phyloP scores from a whole-genome alignment of 2,888 invertebrate genomes.

The Aspidapion aeneum region DNA sequence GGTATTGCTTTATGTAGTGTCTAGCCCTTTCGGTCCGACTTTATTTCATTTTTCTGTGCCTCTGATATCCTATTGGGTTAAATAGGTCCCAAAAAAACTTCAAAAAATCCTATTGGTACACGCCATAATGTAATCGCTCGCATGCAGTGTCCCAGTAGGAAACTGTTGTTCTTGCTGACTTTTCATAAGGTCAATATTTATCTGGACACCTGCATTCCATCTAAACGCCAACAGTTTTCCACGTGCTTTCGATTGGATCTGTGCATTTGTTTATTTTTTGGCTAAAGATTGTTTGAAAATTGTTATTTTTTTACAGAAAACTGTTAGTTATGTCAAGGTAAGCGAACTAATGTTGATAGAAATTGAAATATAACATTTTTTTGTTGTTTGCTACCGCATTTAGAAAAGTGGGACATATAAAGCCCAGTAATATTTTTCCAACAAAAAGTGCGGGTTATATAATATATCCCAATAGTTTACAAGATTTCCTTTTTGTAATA shows the following conservation, averaged over 20 bases:
- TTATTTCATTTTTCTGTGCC: conserved; percentile 1
- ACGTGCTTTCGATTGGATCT: neutral
- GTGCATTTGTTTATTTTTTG: neutral
- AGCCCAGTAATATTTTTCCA: neutral
- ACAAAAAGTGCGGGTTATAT: neutral
- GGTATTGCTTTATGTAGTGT: too few species aligned
- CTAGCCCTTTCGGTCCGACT: too few species aligned
- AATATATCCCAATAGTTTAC: neutral
- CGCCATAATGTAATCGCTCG: neutral
- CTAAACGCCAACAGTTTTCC: too few species aligned
- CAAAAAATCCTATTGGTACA: neutral
- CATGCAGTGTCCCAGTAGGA: neutral
- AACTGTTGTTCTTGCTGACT: too few species aligned
- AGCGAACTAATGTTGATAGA: neutral
- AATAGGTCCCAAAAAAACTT: neutral
- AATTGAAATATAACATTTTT: neutral
- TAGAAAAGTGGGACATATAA: neutral
- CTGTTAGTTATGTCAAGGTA: neutral
- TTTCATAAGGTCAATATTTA: neutral
- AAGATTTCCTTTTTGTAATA: neutral
- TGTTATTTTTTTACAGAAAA: neutral
- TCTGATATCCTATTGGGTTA: conserved; percentile 1
- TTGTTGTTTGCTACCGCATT: neutral
- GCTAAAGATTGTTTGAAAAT: neutral
- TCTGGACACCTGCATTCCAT: neutral